phyloP scores from a whole-genome alignment of 2,113 vertebrate species.

The Chionodraco myersi region DNA sequence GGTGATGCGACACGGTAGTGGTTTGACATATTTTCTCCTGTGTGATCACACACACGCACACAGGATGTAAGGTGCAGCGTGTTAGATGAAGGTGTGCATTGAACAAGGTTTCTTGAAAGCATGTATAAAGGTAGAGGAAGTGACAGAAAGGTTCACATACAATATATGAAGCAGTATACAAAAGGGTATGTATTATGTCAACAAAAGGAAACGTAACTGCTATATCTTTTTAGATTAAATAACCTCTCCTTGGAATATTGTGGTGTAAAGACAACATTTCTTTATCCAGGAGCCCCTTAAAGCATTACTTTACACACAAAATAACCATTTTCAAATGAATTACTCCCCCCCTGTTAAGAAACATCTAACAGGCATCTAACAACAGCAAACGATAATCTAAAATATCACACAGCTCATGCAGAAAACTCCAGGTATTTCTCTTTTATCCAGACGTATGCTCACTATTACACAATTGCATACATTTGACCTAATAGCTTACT shows the following conservation, averaged over 20 bases:
- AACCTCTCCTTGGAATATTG: neutral
- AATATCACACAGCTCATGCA: too few species aligned
- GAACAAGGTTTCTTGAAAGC: constrained; percentile 47
- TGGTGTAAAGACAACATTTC: neutral
- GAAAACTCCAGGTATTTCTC: too few species aligned
- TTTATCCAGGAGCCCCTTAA: constrained; percentile 2
- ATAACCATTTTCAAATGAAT: too few species aligned
- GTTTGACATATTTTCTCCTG: constrained; percentile 69
- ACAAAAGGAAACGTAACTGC: neutral
- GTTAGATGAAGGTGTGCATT: constrained; percentile 55
- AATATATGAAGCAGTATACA: neutral
- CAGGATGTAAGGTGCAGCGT: constrained; percentile 65
- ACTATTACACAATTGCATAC: too few species aligned
- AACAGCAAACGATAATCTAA: too few species aligned
- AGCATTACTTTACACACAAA: too few species aligned
- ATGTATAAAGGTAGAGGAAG: constrained; percentile 3
- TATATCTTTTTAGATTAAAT: neutral
- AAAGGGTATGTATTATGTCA: neutral
- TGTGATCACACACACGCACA: constrained; percentile 50
- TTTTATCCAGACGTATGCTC: too few species aligned
- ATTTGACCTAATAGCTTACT: too few species aligned
- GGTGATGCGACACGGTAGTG: constrained; percentile 57
- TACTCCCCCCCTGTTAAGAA: too few species aligned
- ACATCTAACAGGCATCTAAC: too few species aligned
- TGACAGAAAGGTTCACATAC: constrained; percentile 18